Base-by-base conservation (phyloP, 2,797 vertebrate species). In the Rhabdomys pumilio region DNA sequence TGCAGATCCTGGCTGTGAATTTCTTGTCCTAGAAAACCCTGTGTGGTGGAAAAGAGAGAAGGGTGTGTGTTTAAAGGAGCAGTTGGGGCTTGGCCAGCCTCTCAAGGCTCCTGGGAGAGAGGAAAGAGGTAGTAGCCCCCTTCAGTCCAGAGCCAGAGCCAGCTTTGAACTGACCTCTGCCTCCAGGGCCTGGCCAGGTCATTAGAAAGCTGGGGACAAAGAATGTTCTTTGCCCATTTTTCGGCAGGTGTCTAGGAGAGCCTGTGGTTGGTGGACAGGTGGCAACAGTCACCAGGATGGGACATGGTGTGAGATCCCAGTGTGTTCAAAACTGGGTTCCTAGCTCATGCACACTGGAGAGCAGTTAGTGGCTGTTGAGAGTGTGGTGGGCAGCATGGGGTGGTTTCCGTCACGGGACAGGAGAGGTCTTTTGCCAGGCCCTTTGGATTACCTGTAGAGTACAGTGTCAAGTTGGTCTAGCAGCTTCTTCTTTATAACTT, bases 21-120 rank as follows among this genome's bases (percentile, higher is more conserved):
- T 96, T 91, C 84, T 94, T 82, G 59, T 96, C 94, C 38, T 50
- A 65, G 11, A 95, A 95, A 94, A 80, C 95, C 81, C 92, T 97
- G 44, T 9, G 17, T 69, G 2, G 85, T 95, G 65, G 96, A 95
- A 90, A 90, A 84, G 95, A 95, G 50, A 91, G 90, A 22, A 80
- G 79, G 83, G 83, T 77, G 72, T 47, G 1, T 77, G 94, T 84
- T 89, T 91, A 69, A 96, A 96, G 93, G 95, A 72, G 69, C 72
- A 1, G 3, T 67, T 63, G 76, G 95, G 89, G 65, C 59, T 93
- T 96, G 90, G 96, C 96, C 84, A 19, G 73, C n/a, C 63, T 93
- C 92, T 93, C 65, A 2, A 47, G 73, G 24, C 50, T 75, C 79
- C 79, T 81, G 89, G 89, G 90, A 90, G 90, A 80, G 69, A 34